Evolutionary conservation across 2,113 vertebrate species (phyloP), one percentile per base, ranked within the genome.

Genomic region (Mesoclemmys tuberculata): DNA sequence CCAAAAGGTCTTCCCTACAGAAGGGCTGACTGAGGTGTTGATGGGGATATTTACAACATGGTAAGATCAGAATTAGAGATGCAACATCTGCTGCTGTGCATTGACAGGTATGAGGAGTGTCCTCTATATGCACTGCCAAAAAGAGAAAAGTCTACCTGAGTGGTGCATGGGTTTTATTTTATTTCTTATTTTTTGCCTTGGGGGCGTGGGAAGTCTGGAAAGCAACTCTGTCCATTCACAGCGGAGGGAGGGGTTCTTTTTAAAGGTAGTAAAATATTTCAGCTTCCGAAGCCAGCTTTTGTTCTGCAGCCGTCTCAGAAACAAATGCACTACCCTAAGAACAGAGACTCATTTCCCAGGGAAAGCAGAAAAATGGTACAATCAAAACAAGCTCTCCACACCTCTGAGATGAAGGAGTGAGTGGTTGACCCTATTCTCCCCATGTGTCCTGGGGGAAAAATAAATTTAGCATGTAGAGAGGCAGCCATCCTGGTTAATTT

Each of bases 401-500:
- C 21, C 74, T 31, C 13, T 0, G 3, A 87, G 26, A 35, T 46
- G 51, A 95, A 54, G 58, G 18, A 82, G 54, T 87, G 77, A 92
- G 96, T 91, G 41, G 85, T 91, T 95, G 96, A 96, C 88, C 88
- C 71, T 82, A 48, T 84, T 89, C 82, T 27, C 14, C 77, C 10
- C 0, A 0, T 80, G 85, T 93, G 93, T 93, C 82, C 48, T 56
- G 87, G 79, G 93, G 71, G 87, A 81, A 94, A 10, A 81, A 71
- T 10, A 38, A 24, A 61, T 29, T 10, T 87, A 74, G 64, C 41
- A 46, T 5, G 12, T 24, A 5, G 71, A 74, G 24, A 85, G 44
- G 55, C 77, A 96, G 85, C 85, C 61, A 80, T 71, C 54, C 90
- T 22, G 77, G 83, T 49, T 52, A 85, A 41, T 55, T 90, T 94